A percentile compares a stretch with the other conserved stretches of the same genome.
phyloP scores from a whole-genome alignment of 35 echinoderm and acorn worm species.

The Ophioderma brevispina region DNA sequence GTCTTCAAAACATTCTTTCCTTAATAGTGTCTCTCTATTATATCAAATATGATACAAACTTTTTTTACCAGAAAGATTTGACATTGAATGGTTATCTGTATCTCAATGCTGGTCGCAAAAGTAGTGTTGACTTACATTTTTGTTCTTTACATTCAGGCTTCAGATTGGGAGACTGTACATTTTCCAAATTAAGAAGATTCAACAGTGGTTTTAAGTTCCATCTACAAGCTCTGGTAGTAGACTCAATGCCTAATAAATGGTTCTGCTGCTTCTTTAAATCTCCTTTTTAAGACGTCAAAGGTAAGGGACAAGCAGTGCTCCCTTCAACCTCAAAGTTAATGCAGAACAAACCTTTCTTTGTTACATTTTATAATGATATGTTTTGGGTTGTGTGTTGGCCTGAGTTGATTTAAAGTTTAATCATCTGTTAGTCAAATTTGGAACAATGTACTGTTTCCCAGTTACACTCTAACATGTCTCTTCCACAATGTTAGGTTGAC shows the following conservation, averaged over 20 bases:
- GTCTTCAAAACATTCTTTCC: not conserved
- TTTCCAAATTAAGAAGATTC: not conserved
- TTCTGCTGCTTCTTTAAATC: too few relatives aligned
- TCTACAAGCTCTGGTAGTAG: too few relatives aligned
- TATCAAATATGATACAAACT: not conserved
- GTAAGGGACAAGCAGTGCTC: too few relatives aligned
- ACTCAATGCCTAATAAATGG: too few relatives aligned
- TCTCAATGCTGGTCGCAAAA: not conserved
- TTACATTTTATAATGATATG: too few relatives aligned
- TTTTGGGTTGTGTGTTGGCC: too few relatives aligned
- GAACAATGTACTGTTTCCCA: constrained; percentile 5
- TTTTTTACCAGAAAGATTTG: not conserved
- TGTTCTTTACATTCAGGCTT: not conserved
- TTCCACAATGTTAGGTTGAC: not conserved
- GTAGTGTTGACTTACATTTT: not conserved
- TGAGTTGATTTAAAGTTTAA: too few relatives aligned
- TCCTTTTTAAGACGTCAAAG: too few relatives aligned
- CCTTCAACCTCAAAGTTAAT: too few relatives aligned
- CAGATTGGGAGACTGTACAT: not conserved
- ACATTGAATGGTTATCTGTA: not conserved
- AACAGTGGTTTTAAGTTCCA: too few relatives aligned
- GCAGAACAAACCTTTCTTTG: too few relatives aligned
- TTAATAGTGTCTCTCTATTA: not conserved
- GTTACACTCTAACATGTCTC: not conserved
- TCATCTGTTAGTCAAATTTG: not conserved